phyloP scores from a whole-genome alignment of 2,797 vertebrate genomes.

The Sebastes diploproa region DNA sequence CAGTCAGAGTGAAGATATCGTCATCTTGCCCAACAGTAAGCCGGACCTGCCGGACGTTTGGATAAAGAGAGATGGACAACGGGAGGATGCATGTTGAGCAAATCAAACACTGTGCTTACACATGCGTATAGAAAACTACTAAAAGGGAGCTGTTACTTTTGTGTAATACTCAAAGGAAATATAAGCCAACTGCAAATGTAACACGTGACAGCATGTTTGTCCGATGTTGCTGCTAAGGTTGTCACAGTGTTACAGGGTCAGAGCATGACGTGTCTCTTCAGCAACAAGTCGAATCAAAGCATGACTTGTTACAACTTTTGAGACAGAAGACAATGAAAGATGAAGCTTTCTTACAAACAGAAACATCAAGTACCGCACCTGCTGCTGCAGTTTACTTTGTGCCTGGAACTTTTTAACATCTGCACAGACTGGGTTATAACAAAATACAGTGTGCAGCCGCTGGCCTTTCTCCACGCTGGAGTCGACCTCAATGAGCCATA shows the following conservation, averaged over 20 bases:
- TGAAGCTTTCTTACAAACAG: neutral
- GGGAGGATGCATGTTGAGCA: constrained; percentile 77
- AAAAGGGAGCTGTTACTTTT: constrained; percentile 31
- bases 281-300: constrained; percentile 43
- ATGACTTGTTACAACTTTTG: constrained; percentile 15
- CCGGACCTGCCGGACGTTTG: constrained; percentile 96
- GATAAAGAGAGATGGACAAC: constrained; percentile 88
- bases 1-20: constrained; percentile 83
- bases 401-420: constrained; percentile 49
- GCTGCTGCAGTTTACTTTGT: constrained; percentile 46
- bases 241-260: constrained; percentile 26
- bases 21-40: constrained; percentile 95
- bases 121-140: neutral
- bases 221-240: constrained; percentile 30
- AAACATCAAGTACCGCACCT: constrained; percentile 12
- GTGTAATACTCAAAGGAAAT: constrained; percentile 39
- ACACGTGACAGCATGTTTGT: constrained; percentile 54
- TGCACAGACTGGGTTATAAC: constrained; percentile 9
- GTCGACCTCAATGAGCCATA: constrained; percentile 43
- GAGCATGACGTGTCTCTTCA: constrained; percentile 27
- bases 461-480: constrained; percentile 28
- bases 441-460: neutral
- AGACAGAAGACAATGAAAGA: neutral
- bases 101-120: constrained; percentile 31
- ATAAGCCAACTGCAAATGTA: constrained; percentile 55